phyloP scores from a whole-genome alignment of 2,797 vertebrate species.

The Alca torda region DNA sequence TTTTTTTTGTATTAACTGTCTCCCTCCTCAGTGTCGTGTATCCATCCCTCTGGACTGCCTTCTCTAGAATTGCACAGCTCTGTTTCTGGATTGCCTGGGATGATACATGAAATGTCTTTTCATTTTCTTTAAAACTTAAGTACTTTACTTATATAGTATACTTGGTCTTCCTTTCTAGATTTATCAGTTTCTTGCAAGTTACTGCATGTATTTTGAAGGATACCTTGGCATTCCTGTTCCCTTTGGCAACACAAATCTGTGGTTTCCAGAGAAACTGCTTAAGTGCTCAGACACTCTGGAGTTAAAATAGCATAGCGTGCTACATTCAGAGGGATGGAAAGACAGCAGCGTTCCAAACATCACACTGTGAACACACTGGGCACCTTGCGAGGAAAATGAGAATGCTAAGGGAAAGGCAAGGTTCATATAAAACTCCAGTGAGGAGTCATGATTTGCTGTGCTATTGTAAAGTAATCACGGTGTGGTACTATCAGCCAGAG shows the following conservation, averaged over 20 bases:
- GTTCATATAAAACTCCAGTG: background rate
- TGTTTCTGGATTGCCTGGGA: background rate
- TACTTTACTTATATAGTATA: background rate
- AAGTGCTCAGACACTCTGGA: conserved; percentile 11
- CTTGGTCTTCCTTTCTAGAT: background rate
- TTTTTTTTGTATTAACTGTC: background rate
- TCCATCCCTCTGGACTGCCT: background rate
- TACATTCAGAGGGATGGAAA: background rate
- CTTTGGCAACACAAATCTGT: background rate
- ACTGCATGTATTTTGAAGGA: background rate
- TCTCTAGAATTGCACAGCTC: background rate
- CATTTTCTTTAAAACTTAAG: background rate
- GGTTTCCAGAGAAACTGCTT: conserved; percentile 63
- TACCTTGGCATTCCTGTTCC: background rate
- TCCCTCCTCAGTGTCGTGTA: background rate
- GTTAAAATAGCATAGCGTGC: conserved; percentile 23
- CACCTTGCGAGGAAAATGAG: background rate
- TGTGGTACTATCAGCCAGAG: background rate
- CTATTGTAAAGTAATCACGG: background rate
- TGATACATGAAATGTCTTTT: background rate
- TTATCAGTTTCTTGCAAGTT: background rate
- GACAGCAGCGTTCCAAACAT: conserved; percentile 5
- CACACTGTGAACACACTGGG: background rate
- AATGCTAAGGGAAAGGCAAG: background rate
- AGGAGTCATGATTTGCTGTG: background rate